Percentiles rank a stretch among this genome's conserved stretches.
Conservation (phyloP, 2,888 invertebrate species). For the Schizaphis graminum region DNA sequence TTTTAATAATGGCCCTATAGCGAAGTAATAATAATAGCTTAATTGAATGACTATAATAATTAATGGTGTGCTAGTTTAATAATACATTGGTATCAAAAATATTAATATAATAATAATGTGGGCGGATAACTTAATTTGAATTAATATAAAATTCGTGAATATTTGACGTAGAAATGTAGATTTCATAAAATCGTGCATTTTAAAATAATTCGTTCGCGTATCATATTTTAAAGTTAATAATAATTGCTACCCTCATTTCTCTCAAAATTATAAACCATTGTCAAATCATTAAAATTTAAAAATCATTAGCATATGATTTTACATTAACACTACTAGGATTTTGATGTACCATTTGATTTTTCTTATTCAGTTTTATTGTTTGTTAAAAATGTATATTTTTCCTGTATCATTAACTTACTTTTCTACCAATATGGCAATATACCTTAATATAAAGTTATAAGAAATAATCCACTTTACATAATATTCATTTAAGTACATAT, state of each 20-base stretch:
- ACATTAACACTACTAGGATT: not conserved
- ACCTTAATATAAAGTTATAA: not conserved
- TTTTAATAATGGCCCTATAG: not conserved
- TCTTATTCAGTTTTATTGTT: not conserved
- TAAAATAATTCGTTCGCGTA: not conserved
- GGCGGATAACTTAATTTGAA: not conserved
- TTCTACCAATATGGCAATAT: not conserved
- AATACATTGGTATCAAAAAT: not conserved
- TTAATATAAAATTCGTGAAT: not conserved
- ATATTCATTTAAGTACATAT: not conserved
- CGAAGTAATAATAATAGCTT: not conserved
- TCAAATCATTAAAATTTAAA: not conserved
- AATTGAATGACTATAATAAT: not conserved
- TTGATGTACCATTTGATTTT: not conserved
- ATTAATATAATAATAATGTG: not conserved
- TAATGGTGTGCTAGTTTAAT: not conserved
- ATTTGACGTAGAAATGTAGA: not conserved
- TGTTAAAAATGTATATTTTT: not conserved
- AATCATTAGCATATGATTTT: not conserved
- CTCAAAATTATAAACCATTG: not conserved
- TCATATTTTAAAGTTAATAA: not conserved
- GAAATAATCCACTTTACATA: not conserved
- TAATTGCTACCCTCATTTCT: not conserved
- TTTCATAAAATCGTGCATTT: not conserved
- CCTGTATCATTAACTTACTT: not conserved